Percentiles rank a stretch among this genome's conserved stretches.
Evolutionary conservation across 2,113 vertebrate genomes (phyloP).

Genomic region (Heterocephalus glaber): DNA sequence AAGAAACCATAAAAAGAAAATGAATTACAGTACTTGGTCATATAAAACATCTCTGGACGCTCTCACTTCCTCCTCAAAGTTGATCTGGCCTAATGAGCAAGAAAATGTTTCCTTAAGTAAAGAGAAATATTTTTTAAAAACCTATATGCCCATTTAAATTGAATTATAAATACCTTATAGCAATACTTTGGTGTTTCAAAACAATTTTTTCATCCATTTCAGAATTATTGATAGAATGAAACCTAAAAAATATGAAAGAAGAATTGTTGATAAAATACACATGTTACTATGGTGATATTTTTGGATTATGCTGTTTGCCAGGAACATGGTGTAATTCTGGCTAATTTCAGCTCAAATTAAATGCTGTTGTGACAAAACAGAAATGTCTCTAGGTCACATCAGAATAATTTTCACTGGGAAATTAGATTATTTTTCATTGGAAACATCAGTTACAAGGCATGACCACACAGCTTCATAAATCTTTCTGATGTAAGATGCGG

Average conservation of each 20-base stretch:
- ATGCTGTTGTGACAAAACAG: constrained; percentile 78
- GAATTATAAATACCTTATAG: constrained; percentile 49
- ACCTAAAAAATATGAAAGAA: constrained; percentile 58
- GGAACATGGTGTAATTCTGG: constrained; percentile 80
- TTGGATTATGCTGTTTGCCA: constrained; percentile 64
- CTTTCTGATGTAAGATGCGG: constrained; percentile 73
- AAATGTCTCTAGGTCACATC: constrained; percentile 79
- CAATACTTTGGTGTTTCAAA: constrained; percentile 17
- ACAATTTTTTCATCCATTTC: constrained; percentile 27
- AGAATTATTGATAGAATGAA: constrained; percentile 67
- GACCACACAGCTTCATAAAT: constrained; percentile 79
- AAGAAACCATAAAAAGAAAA: constrained; percentile 77
- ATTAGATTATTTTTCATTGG: constrained; percentile 81
- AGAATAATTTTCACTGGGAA: constrained; percentile 74
- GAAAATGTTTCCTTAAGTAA: constrained; percentile 67
- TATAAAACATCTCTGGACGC: constrained; percentile 72
- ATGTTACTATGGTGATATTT: constrained; percentile 79
- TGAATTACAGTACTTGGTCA: constrained; percentile 70
- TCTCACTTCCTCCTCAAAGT: constrained; percentile 60
- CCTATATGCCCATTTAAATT: constrained; percentile 23
- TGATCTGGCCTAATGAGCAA: constrained; percentile 71
- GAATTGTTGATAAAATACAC: constrained; percentile 78
- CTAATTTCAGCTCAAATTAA: constrained; percentile 78
- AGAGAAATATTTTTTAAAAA: constrained; percentile 50
- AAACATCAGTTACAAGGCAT: constrained; percentile 73